phyloP scores from a whole-genome alignment of 2,113 vertebrate species.

The Riparia riparia region DNA sequence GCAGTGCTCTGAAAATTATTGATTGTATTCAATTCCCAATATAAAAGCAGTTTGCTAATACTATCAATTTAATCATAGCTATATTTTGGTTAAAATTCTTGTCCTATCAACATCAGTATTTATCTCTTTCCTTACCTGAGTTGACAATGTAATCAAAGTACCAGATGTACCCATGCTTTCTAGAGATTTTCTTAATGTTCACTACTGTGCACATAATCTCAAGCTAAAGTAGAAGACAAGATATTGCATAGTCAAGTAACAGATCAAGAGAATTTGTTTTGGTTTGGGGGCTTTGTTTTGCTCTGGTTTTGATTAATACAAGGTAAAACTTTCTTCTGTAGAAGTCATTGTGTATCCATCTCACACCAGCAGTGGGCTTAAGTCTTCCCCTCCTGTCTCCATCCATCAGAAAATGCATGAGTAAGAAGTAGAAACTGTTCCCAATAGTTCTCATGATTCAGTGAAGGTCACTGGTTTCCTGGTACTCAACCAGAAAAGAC shows the following conservation, averaged over 20 bases:
- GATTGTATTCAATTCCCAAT: background rate
- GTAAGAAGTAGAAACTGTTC: background rate
- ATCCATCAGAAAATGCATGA: background rate
- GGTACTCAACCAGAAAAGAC: slow-evolving; percentile 1
- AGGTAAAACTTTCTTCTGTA: background rate
- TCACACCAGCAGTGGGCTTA: background rate
- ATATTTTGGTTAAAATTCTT: background rate
- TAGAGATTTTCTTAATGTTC: background rate
- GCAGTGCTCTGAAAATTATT: background rate
- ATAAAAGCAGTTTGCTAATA: background rate
- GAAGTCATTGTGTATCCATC: background rate
- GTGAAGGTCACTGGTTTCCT: slow-evolving; percentile 44
- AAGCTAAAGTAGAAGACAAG: background rate
- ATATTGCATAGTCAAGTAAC: background rate
- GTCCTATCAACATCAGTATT: background rate
- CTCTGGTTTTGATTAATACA: background rate
- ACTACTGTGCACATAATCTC: background rate
- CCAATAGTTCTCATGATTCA: background rate
- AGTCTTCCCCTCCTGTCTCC: background rate
- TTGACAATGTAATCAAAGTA: background rate
- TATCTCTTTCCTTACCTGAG: background rate
- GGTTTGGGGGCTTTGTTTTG: background rate
- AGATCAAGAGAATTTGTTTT: background rate
- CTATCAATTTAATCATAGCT: background rate
- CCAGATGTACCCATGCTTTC: background rate